Percentiles rank a stretch among this genome's conserved stretches.
These are phyloP conservation scores for Bovichtus diacanthus DNA, from an alignment of 2,797 vertebrate genomes.

Conservation along the genomic window DNA sequence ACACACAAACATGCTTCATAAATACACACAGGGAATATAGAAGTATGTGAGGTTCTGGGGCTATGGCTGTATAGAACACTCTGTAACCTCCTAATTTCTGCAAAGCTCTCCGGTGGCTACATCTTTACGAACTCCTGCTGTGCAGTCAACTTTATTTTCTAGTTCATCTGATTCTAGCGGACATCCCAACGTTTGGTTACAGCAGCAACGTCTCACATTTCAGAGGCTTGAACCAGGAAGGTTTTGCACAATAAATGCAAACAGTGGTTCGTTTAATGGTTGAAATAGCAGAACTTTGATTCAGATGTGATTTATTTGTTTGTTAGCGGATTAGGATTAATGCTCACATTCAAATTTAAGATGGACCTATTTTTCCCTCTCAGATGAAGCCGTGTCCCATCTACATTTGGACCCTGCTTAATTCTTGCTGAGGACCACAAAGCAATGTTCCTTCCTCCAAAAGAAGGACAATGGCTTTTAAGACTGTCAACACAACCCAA, in stretches of 20 bases:
- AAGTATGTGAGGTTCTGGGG: not conserved
- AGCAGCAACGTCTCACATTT: not conserved
- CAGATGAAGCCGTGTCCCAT: not conserved
- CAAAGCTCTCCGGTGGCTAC: too few relatives aligned
- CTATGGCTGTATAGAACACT: not conserved
- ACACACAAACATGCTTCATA: not conserved
- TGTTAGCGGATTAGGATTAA: not conserved
- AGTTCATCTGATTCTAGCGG: not conserved
- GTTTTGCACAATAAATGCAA: too few relatives aligned
- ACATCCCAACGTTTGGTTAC: not conserved
- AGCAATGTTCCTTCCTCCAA: too few relatives aligned
- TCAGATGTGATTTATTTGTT: too few relatives aligned
- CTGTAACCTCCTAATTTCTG: not conserved
- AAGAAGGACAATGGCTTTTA: not conserved
- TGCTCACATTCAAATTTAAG: not conserved
- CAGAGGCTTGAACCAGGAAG: not conserved
- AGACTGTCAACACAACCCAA: not conserved
- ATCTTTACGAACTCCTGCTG: too few relatives aligned
- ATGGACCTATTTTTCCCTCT: not conserved
- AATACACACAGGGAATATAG: not conserved
- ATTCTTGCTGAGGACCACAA: not conserved
- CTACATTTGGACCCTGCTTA: slow-evolving; percentile 2
- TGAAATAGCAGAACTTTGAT: not conserved
- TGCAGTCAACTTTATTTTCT: not conserved
- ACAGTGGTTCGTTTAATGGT: too few relatives aligned